Base-by-base conservation (phyloP, 2,888 invertebrate species). In the Coenonympha glycerion region DNA sequence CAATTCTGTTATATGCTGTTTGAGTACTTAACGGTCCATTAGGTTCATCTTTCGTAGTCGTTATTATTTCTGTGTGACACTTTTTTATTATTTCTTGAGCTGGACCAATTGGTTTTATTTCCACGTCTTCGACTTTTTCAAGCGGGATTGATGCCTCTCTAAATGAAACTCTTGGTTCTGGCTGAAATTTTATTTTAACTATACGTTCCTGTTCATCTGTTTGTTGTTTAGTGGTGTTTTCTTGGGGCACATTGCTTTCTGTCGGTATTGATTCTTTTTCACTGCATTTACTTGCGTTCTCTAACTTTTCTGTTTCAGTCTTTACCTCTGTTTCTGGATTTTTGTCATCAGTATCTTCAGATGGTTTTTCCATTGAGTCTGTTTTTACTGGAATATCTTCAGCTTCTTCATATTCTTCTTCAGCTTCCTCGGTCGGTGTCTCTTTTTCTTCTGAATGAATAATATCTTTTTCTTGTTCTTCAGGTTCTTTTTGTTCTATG, bases 61-160 rank as follows among this genome's bases (percentile, higher is more conserved):
- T 79, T 18, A 77, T 79, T 3, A 84, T 85, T 76, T 86, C 84
- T 22, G 86, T 86, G 28, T 74, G 78, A 6, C 81, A 69, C 63
- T 82, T 86, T 5, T 79, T 77, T 30, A 83, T 69, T 3, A 77
- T 64, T 60, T 77, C 77, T n/a, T 69, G 63, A 6, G 71, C 67
- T 40, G 78, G 71, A 13, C 79, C 78, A 39, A 87, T 84, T 1
- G 87, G 86, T 54, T 86, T 87, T 16, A 87, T 87, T 69, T 87
- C 87, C 31, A 86, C 69, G 57, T 82, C 84, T 68, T 85, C 84
- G 19, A 83, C 81, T 64, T 83, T 86, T 19, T 87, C 87, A 15
- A 86, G 65, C 11, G 83, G 85, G 22, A 85, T 71, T 3, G 86
- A 81, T 19, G 83, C 84, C 57, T 86, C 87, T 46, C 78, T 73